Evolutionary conservation across 2,888 invertebrate genomes (phyloP), one percentile per base, ranked within the genome.

Genomic region (Macrophya alboannulata): DNA sequence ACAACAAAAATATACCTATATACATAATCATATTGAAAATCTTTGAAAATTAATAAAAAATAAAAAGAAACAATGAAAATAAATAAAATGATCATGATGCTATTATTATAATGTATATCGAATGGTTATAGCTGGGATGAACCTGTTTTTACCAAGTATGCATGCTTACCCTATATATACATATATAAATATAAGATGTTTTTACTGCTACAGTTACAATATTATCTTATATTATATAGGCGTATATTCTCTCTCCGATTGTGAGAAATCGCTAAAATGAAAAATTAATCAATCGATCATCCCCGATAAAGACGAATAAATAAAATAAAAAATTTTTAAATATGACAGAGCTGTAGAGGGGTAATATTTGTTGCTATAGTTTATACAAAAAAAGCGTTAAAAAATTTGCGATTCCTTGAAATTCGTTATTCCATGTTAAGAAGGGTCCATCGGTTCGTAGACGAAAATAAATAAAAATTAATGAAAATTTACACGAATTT

Each of bases 81-180:
- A 5, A 77, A 51, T 12, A 37, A 25, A 25, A 82, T 45, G 25
- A 48, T 48, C 40, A 65, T 31, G 31, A 31, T 31, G 31, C 31
- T 31, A 31, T 31, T 31, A 31, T 31, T 31, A n/a, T n/a, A n/a
- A 31, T 31, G 31, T 25, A 81, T 59, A n/a, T 77, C 51, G 48
- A 51, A 77, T 17, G 51, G 76, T n/a, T n/a, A n/a, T 77, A 31
- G 76, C n/a, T n/a, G 25, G 45, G 72, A 74, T 74, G 72, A 74
- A 45, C 43, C 43, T 45, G 45, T 74, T 77, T 77, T 77, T 77
- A 31, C 51, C 48, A 51, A 77, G 43, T 74, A 74, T 74, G 37
- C 74, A 45, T 48, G 48, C 48, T 74, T 45, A 21, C 48, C 31
- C 31, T 31, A 31, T 31, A 31, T 31, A 31, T 31, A 31, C 3